These are phyloP conservation scores for Myrmophylax atrothorax DNA, from an alignment of 2,113 vertebrate species.

Conservation along the genomic window DNA sequence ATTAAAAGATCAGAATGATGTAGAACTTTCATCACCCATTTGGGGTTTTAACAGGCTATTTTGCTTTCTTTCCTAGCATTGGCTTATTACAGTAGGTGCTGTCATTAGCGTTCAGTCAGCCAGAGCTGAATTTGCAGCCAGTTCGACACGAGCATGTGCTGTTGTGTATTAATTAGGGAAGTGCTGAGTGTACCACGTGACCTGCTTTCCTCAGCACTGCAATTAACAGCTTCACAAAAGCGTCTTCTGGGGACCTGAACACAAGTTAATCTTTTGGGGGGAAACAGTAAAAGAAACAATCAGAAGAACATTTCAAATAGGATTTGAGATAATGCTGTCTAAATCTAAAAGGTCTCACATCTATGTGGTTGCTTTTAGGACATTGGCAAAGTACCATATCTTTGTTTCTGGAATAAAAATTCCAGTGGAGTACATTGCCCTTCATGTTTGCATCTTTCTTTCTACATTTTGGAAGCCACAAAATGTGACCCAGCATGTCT, in stretches of 20 bases:
- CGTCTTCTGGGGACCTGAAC: constrained; percentile 55
- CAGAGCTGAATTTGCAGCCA: constrained; percentile 28
- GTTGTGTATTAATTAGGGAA: constrained; percentile 67
- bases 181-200: constrained; percentile 45
- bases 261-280: constrained; percentile 62
- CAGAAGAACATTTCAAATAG: constrained; percentile 61
- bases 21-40: constrained; percentile 25
- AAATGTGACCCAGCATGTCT: constrained; percentile 24
- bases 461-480: not conserved
- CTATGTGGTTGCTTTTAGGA: not conserved
- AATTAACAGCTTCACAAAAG: constrained; percentile 71
- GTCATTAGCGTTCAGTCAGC: constrained; percentile 19
- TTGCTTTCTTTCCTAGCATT: constrained; percentile 10
- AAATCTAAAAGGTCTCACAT: not conserved
- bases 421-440: not conserved
- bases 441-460: not conserved
- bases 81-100: constrained; percentile 10
- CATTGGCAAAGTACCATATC: not conserved
- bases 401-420: constrained; percentile 3
- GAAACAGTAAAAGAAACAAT: constrained; percentile 65
- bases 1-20: constrained; percentile 24
- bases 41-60: constrained; percentile 37
- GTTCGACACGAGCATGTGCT: not conserved
- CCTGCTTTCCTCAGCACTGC: constrained; percentile 55
- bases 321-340: constrained; percentile 56